Percentiles rank a stretch among this genome's conserved stretches.
Evolutionary conservation across 2,113 vertebrate species (phyloP).

Genomic region (Alligator sinensis): DNA sequence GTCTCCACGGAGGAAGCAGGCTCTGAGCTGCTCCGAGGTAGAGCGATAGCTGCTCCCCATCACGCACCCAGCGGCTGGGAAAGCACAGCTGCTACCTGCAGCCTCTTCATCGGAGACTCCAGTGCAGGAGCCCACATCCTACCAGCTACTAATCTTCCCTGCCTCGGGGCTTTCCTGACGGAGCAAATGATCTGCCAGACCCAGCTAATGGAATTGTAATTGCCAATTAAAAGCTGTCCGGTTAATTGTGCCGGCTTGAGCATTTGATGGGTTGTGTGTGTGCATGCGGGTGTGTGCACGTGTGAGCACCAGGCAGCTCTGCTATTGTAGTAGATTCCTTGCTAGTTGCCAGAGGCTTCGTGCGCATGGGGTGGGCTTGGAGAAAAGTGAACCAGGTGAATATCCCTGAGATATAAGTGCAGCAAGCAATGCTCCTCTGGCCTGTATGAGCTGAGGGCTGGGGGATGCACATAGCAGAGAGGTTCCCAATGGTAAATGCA

Average conservation of each 20-base stretch:
- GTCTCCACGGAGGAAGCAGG: background rate
- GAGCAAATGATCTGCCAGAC: slow-evolving; percentile 72
- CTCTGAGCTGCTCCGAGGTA: background rate
- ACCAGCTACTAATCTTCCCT: slow-evolving; percentile 59
- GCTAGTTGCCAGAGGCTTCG: background rate
- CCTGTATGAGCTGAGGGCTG: fast-evolving
- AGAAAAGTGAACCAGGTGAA: background rate
- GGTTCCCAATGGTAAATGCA: background rate
- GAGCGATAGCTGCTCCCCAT: background rate
- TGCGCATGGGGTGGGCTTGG: background rate
- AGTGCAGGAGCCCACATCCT: background rate
- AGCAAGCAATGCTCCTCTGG: background rate
- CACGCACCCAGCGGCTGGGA: background rate
- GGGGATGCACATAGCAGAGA: fast-evolving
- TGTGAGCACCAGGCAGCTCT: background rate
- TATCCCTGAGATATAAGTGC: background rate
- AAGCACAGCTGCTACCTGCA: slow-evolving; percentile 23
- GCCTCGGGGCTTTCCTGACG: slow-evolving; percentile 59
- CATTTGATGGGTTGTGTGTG: background rate
- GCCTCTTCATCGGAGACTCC: background rate
- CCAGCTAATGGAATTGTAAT: slow-evolving; percentile 74
- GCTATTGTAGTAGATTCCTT: slow-evolving; percentile 14
- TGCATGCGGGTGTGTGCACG: background rate
- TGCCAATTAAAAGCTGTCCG: slow-evolving; percentile 77
- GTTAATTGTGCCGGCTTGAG: slow-evolving; percentile 69